These are phyloP conservation scores for Drosophila gunungcola DNA, from an alignment of 1,140 invertebrate species.

Conservation along the genomic window DNA sequence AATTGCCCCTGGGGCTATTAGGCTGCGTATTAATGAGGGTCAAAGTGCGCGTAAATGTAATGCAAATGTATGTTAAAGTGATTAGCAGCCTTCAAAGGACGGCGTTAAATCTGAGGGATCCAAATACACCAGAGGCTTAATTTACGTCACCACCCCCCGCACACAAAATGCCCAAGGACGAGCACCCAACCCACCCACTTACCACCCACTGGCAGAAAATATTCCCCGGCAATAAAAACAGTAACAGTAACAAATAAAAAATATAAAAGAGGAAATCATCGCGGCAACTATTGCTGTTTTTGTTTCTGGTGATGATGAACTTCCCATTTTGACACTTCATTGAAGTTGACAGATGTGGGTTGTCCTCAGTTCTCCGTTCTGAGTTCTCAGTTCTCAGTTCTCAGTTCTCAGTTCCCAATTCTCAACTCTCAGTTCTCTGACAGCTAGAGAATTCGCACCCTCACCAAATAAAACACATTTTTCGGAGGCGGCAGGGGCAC, in stretches of 20 bases:
- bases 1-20: conserved; percentile 56
- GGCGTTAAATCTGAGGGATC: conserved; percentile 46
- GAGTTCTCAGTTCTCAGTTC: not conserved
- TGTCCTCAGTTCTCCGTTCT: conserved; percentile 1
- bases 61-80: conserved; percentile 85
- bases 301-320: conserved; percentile 74
- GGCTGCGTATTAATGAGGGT: conserved; percentile 75
- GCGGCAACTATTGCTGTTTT: conserved; percentile 72
- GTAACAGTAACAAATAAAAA: conserved; percentile 60
- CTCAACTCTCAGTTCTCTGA: conserved; percentile 8
- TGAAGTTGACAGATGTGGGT: conserved; percentile 84
- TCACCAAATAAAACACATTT: conserved; percentile 11
- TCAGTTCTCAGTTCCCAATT: not conserved
- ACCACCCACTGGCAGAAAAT: conserved; percentile 18
- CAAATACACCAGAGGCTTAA: conserved; percentile 77
- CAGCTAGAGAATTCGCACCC: conserved; percentile 24
- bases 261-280: conserved; percentile 63
- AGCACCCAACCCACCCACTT: conserved; percentile 15
- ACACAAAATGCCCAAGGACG: conserved; percentile 5
- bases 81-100: conserved; percentile 80
- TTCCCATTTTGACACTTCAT: conserved; percentile 78
- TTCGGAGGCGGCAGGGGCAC: conserved; percentile 18
- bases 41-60: conserved; percentile 83
- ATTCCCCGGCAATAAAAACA: conserved; percentile 76
- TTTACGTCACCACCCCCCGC: conserved; percentile 45